Base-by-base conservation (phyloP, 2,888 invertebrate genomes). In the Drosophila suboccidentalis region DNA sequence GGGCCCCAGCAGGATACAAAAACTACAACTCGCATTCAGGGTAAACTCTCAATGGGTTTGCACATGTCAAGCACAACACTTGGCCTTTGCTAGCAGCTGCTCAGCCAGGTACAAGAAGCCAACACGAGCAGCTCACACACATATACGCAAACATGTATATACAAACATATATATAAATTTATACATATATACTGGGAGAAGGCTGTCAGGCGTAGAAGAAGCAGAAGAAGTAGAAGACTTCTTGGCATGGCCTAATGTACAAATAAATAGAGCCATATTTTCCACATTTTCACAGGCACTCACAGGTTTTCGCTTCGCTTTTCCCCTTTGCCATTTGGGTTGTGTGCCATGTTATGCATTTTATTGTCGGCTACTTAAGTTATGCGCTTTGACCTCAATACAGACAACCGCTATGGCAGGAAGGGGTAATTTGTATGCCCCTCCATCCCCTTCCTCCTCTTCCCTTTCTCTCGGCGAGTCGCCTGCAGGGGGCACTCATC, bases 291-390 rank as follows among this genome's bases (percentile, higher is more conserved):
- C 76, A 29, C 29, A 8, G 29, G 65, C 71, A 69, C 68, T 71
- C 71, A 69, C 68, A 73, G 81, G 71, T 78, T 57, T 57, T 38
- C 57, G n/a, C 36, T 44, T 79, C 58, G 55, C 75, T 78, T 65
- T 59, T 43, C 15, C 29, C 11, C 53, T 58, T 63, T 61, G 51
- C 67, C 62, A 65, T 82, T 71, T 70, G 75, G 58, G 44, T 62
- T 67, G 65, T 71, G 57, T 55, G 71, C 68, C 81, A 77, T 79
- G 83, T 76, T 83, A 82, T 85, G 89, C 83, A 90, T 87, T 88
- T 89, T 89, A 88, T 89, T 89, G 87, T 85, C 87, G 83, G 88
- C 89, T 83, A 88, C 90, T 88, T 90, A 85, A 88, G 89, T 84
- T 77, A 79, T 89, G 79, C 85, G 78, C 87, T 89, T 88, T 87